Conservation (phyloP, 2,113 vertebrate genomes). For the Gavia stellata region DNA sequence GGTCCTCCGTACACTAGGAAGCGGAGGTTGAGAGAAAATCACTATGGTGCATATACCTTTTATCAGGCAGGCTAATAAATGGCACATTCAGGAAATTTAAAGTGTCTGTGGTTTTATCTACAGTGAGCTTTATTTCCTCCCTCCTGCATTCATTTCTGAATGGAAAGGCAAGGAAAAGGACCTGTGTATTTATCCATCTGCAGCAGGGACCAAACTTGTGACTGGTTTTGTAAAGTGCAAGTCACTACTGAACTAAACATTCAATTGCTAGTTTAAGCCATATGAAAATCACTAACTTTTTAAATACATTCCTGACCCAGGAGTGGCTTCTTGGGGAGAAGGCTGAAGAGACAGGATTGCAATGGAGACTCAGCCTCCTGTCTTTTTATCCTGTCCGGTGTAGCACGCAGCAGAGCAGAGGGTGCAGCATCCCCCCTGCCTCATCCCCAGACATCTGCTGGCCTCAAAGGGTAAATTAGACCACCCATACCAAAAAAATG, state of each 20-base stretch:
- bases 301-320: not conserved
- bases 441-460: not conserved
- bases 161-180: not conserved
- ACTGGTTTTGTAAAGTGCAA: not conserved
- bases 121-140: not conserved
- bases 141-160: not conserved
- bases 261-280: not conserved
- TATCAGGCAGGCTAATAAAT: not conserved
- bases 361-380: not conserved
- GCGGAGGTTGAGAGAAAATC: not conserved
- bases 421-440: not conserved
- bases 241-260: not conserved
- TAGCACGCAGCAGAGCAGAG: not conserved
- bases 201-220: not conserved
- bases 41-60: not conserved
- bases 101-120: not conserved
- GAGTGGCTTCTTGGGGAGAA: not conserved
- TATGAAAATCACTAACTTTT: not conserved
- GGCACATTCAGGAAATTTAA: not conserved
- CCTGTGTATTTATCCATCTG: not conserved
- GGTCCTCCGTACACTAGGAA: not conserved
- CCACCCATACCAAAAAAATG: not conserved
- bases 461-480: not conserved
- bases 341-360: not conserved
- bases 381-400: not conserved